These are phyloP conservation scores for Acanthurus leucopareius DNA, from an alignment of 2,797 vertebrate species.

Conservation along the genomic window DNA sequence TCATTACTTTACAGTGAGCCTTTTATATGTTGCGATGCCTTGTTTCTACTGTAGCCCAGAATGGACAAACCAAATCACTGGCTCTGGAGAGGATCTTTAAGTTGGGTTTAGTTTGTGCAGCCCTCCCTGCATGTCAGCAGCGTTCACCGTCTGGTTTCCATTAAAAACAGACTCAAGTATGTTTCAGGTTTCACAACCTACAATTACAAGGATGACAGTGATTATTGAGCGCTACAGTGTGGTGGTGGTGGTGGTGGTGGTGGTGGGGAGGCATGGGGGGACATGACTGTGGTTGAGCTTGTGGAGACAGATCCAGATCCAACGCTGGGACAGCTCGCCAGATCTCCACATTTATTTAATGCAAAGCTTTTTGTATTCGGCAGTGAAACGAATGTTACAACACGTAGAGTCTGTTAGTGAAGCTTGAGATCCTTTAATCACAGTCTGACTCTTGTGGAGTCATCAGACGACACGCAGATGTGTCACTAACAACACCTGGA, in stretches of 20 bases:
- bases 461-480: slow-evolving; percentile 7
- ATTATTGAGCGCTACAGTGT: slow-evolving; percentile 31
- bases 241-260: background rate
- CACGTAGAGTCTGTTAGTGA: background rate
- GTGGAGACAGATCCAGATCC: slow-evolving; percentile 41
- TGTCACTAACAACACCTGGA: slow-evolving; percentile 43
- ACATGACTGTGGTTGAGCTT: slow-evolving; percentile 51
- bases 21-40: too few relatives aligned
- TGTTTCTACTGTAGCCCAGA: too few relatives aligned
- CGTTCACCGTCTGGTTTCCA: slow-evolving; percentile 46
- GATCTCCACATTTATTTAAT: slow-evolving; percentile 15
- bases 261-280: background rate
- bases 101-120: slow-evolving; percentile 3
- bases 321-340: slow-evolving; percentile 13
- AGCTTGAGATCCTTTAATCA: slow-evolving; percentile 40
- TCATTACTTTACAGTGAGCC: too few relatives aligned
- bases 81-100: too few relatives aligned
- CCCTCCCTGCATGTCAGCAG: background rate
- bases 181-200: slow-evolving; percentile 59
- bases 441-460: background rate
- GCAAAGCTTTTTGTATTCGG: background rate
- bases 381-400: background rate
- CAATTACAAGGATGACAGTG: slow-evolving; percentile 64
- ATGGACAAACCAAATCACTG: too few relatives aligned
- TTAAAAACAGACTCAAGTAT: slow-evolving; percentile 50